Base-by-base conservation (phyloP, 2,113 vertebrate species). In the Myiopsitta monachus region DNA sequence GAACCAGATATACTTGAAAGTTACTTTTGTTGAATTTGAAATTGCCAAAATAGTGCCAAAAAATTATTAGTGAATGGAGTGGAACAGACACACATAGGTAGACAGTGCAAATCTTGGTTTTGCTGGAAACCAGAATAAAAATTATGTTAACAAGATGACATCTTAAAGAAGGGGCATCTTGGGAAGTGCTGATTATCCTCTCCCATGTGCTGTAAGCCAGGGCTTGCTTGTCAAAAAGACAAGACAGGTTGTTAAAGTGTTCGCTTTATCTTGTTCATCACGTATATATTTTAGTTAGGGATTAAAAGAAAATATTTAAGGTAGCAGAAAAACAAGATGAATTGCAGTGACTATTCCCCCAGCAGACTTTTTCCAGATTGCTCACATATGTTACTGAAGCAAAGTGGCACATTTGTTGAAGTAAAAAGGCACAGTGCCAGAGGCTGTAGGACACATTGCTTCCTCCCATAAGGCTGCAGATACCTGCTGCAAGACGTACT, bases 231-330 rank as follows among this genome's bases (percentile, higher is more conserved):
- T 83, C 63, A 70, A 57, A 82, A 85, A 67, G 63, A 77, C 87
- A 33, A 92, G 54, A 44, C 26, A 51, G 17, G 28, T 80, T 85
- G 63, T 54, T 94, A 66, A 73, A 30, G 41, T 72, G 75, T 75
- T 90, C 47, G 14, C 28, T 89, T 78, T 81, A 15, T 66, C 84
- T 95, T 91, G n/a, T 47, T 92, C 47, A 88, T 92, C 62, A 59
- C 2, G 2, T 59, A 46, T 51, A 39, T 80, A 30, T 44, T 66
- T 59, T 52, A 54, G 70, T 44, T 89, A 52, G 31, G n/a, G 47
- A 52, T 27, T 38, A 47, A 52, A 83, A 95, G 89, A 49, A 93
- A 90, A 94, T 93, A 95, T 93, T 95, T 36, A 95, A 78, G 43
- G n/a, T 27, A 64, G 38, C 41, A 68, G 70, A 43, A 87, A 47